Percentiles rank a stretch among this genome's conserved stretches.
phyloP scores from a whole-genome alignment of 2,888 invertebrate genomes.

The Cheilosia impressa region DNA sequence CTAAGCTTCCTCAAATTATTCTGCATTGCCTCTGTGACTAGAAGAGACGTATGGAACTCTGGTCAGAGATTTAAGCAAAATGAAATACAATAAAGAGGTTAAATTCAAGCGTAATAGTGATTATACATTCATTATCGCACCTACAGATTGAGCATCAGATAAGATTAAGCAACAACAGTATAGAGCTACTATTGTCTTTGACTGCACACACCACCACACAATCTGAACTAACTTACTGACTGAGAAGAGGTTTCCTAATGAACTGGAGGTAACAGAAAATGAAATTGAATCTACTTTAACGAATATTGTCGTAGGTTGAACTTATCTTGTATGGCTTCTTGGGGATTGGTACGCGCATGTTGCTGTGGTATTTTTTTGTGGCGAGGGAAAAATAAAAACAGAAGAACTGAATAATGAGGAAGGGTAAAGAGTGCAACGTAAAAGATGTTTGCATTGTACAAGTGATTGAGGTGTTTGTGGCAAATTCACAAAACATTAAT shows the following conservation, averaged over 20 bases:
- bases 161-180: slow-evolving; percentile 56
- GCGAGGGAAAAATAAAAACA: slow-evolving; percentile 16
- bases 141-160: slow-evolving; percentile 61
- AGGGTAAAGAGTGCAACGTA: slow-evolving; percentile 16
- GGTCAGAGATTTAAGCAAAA: slow-evolving; percentile 15
- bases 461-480: slow-evolving; percentile 53
- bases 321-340: slow-evolving; percentile 73
- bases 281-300: slow-evolving; percentile 65
- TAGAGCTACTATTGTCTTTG: slow-evolving; percentile 28
- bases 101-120: slow-evolving; percentile 12
- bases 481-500: slow-evolving; percentile 45
- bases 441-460: slow-evolving; percentile 7
- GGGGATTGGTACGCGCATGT: slow-evolving; percentile 65
- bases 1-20: slow-evolving; percentile 81
- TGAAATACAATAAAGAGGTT: slow-evolving; percentile 3
- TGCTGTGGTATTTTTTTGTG: slow-evolving; percentile 32
- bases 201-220: slow-evolving; percentile 50
- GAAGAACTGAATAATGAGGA: slow-evolving; percentile 3
- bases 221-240: slow-evolving; percentile 41
- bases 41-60: slow-evolving; percentile 29
- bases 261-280: slow-evolving; percentile 61
- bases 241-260: slow-evolving; percentile 53
- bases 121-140: slow-evolving; percentile 32
- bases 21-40: slow-evolving; percentile 80
- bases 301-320: slow-evolving; percentile 73